These are phyloP conservation scores for Oeneis ivallda DNA, from an alignment of 2,888 invertebrate genomes.

Conservation along the genomic window DNA sequence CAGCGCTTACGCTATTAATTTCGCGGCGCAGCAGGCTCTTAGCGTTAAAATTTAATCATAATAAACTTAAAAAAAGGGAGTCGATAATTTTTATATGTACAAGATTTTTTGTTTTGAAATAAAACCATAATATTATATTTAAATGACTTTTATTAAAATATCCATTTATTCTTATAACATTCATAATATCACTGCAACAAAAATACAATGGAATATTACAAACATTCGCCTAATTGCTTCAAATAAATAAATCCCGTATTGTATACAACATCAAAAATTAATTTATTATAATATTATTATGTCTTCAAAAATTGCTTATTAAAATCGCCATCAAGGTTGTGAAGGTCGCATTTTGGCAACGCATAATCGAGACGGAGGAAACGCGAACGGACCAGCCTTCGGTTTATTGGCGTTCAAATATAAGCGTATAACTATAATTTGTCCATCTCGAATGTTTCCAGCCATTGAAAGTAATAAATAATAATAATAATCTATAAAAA, in stretches of 20 bases:
- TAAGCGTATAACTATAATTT: not conserved
- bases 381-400: not conserved
- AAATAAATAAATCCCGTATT: constrained; percentile 71
- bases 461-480: too few species aligned
- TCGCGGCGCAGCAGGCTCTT: too few species aligned
- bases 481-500: not conserved
- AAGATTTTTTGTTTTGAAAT: constrained; percentile 38
- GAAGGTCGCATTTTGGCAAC: constrained; percentile 19
- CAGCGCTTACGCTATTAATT: too few species aligned
- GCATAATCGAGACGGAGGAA: not conserved
- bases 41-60: too few species aligned
- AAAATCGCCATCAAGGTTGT: not conserved
- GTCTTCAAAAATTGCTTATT: constrained; percentile 18
- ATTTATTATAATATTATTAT: constrained; percentile 43
- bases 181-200: constrained; percentile 82
- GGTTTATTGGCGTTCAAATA: not conserved
- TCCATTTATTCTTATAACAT: constrained; percentile 83
- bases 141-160: constrained; percentile 82
- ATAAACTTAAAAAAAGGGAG: not conserved
- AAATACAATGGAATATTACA: constrained; percentile 82
- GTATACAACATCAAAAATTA: constrained; percentile 63
- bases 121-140: constrained; percentile 67
- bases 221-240: constrained; percentile 77
- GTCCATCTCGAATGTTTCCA: not conserved
- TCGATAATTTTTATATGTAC: not conserved